A percentile compares a stretch with the other conserved stretches of the same genome.
Evolutionary conservation across 37 sponge, comb jelly and placozoan genomes (phyloP).

Genomic region (Chondrosia reniformis): DNA sequence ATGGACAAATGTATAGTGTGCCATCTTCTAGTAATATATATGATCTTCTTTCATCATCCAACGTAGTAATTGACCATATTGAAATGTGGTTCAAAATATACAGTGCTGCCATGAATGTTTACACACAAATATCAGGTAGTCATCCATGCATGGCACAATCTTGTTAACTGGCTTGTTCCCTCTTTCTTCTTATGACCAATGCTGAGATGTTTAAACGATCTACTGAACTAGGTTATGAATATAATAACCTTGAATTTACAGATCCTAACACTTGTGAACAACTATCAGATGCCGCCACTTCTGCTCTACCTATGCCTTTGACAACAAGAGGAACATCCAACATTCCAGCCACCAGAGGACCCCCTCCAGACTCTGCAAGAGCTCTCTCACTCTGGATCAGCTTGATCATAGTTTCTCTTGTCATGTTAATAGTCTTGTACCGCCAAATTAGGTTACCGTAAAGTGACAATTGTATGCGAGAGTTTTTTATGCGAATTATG

Average conservation of each 20-base stretch:
- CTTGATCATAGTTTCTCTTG: too few species aligned
- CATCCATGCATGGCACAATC: conserved; percentile 37
- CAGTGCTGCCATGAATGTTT: neutral
- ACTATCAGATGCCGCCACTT: too few species aligned
- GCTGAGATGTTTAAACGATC: conserved; percentile 35
- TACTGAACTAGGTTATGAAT: conserved; percentile 40
- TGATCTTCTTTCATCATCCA: conserved; percentile 62
- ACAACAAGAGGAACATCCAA: too few species aligned
- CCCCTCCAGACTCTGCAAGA: too few species aligned
- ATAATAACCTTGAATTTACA: neutral
- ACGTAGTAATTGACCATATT: conserved; percentile 52
- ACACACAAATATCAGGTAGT: neutral
- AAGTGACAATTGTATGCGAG: too few species aligned
- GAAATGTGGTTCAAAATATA: conserved; percentile 35
- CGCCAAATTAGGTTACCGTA: too few species aligned
- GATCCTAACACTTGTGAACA: too few species aligned
- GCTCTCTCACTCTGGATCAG: too few species aligned
- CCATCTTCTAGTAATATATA: conserved; percentile 59
- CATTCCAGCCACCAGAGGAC: too few species aligned
- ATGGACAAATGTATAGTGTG: conserved; percentile 36
- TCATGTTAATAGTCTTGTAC: too few species aligned
- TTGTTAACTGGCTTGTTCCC: conserved; percentile 37
- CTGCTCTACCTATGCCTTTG: too few species aligned
- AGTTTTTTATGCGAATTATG: too few species aligned
- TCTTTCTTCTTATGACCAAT: conserved; percentile 57